Percentiles rank a stretch among this genome's conserved stretches.
Conservation (phyloP, 1,140 invertebrate species). For the Bradynema listronoti region DNA sequence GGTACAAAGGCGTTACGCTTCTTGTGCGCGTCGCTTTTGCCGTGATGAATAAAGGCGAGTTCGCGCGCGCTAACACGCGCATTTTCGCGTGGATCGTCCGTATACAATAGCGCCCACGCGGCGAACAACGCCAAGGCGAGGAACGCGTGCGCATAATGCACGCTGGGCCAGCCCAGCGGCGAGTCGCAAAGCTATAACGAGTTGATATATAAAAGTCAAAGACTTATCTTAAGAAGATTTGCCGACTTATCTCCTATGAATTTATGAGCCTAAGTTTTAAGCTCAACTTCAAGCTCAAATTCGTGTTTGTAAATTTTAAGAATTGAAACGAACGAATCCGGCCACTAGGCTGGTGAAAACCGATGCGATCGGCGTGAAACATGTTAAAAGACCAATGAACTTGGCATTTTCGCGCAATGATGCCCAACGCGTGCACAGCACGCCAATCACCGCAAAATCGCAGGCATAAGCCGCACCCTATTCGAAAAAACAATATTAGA, state of each 20-base stretch:
- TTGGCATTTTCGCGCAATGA: constrained; percentile 33
- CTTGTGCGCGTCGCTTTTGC: constrained; percentile 33
- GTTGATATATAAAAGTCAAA: too few relatives aligned
- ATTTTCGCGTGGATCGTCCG: constrained; percentile 31
- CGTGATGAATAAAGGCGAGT: constrained; percentile 31
- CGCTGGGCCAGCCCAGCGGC: constrained; percentile 31
- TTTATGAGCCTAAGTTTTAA: too few relatives aligned
- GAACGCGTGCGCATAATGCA: constrained; percentile 35
- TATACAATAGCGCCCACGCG: constrained; percentile 35
- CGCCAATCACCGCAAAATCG: constrained; percentile 37
- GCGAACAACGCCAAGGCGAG: constrained; percentile 27
- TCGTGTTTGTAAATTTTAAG: too few relatives aligned
- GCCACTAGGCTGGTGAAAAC: constrained; percentile 28
- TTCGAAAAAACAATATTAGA: too few relatives aligned
- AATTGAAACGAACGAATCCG: constrained; percentile 18
- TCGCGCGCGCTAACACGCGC: constrained; percentile 22
- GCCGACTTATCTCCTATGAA: too few relatives aligned
- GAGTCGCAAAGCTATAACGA: constrained; percentile 29
- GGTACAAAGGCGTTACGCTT: constrained; percentile 29
- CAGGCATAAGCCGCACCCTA: constrained; percentile 29
- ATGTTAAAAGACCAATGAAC: constrained; percentile 35
- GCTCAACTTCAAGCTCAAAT: too few relatives aligned
- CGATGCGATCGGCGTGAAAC: constrained; percentile 31
- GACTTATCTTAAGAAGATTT: neutral
- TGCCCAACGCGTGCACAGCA: constrained; percentile 33